These are phyloP conservation scores for Tetranychus urticae DNA, from an alignment of 1,140 invertebrate species.

Conservation along the genomic window DNA sequence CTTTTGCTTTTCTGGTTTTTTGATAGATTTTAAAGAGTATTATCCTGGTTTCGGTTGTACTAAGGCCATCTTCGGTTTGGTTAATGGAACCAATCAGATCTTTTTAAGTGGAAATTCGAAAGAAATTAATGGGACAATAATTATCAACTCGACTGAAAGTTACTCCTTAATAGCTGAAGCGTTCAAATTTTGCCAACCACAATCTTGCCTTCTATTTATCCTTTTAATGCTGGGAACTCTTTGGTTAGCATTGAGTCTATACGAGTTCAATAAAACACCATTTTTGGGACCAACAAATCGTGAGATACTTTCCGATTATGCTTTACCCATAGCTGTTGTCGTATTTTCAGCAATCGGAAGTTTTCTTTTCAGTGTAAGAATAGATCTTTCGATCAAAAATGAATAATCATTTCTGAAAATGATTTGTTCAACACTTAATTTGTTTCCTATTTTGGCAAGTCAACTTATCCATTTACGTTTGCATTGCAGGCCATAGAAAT, in stretches of 20 bases:
- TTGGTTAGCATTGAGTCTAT: slow-evolving; percentile 33
- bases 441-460: no score
- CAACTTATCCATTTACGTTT: background rate
- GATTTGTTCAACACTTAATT: no score
- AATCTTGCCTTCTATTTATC: slow-evolving; percentile 33
- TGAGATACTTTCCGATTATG: slow-evolving; percentile 27
- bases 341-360: slow-evolving; percentile 27
- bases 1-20: background rate
- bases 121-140: background rate
- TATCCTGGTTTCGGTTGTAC: background rate
- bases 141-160: background rate
- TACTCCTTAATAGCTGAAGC: background rate
- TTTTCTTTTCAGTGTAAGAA: slow-evolving; percentile 22
- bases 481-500: slow-evolving; percentile 17
- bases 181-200: slow-evolving; percentile 21
- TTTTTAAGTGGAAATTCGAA: background rate
- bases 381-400: slow-evolving; percentile 17
- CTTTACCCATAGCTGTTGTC: slow-evolving; percentile 26
- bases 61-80: background rate
- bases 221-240: slow-evolving; percentile 35
- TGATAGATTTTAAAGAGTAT: background rate
- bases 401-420: no score
- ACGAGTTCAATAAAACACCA: slow-evolving; percentile 28
- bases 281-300: slow-evolving; percentile 24
- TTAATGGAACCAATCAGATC: background rate